Conservation (phyloP, 1,140 invertebrate genomes). For the Drosophila guanche region DNA sequence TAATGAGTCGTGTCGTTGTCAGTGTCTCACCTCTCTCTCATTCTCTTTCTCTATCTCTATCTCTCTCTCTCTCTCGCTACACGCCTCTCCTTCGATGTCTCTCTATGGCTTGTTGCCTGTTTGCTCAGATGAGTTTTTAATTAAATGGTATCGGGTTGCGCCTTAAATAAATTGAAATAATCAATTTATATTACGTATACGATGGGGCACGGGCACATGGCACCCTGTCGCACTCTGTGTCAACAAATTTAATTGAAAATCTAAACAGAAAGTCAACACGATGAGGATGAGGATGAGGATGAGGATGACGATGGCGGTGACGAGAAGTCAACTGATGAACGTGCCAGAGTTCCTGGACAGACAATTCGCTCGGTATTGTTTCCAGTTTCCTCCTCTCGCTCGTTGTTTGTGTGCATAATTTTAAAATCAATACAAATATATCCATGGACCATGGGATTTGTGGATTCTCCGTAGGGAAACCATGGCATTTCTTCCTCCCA, state of each 20-base stretch:
- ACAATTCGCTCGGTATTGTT: conserved; percentile 9
- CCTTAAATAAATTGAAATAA: conserved; percentile 81
- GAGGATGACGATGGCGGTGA: conserved; percentile 7
- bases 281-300: no score
- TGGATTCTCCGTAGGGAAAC: conserved; percentile 44
- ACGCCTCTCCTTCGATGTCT: no score
- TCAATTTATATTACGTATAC: conserved; percentile 81
- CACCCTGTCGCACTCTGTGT: conserved; percentile 43
- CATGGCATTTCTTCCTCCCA: conserved; percentile 24
- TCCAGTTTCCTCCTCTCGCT: conserved; percentile 28
- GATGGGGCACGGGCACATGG: conserved; percentile 3
- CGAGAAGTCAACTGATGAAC: conserved; percentile 53
- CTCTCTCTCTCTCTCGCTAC: background rate
- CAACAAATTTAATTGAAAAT: conserved; percentile 83
- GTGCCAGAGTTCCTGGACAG: conserved; percentile 22
- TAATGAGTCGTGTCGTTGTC: conserved; percentile 74
- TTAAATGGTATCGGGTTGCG: conserved; percentile 79
- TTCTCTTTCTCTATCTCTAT: conserved; percentile 7
- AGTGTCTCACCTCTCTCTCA: background rate
- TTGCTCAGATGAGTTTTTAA: conserved; percentile 81
- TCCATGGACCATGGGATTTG: conserved; percentile 45
- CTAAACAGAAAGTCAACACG: conserved; percentile 80
- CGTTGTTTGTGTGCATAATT: conserved; percentile 82
- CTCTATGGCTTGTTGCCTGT: conserved; percentile 21
- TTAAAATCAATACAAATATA: conserved; percentile 83